phyloP scores from a whole-genome alignment of 2,113 vertebrate species.

The Nyctereutes procyonoides region DNA sequence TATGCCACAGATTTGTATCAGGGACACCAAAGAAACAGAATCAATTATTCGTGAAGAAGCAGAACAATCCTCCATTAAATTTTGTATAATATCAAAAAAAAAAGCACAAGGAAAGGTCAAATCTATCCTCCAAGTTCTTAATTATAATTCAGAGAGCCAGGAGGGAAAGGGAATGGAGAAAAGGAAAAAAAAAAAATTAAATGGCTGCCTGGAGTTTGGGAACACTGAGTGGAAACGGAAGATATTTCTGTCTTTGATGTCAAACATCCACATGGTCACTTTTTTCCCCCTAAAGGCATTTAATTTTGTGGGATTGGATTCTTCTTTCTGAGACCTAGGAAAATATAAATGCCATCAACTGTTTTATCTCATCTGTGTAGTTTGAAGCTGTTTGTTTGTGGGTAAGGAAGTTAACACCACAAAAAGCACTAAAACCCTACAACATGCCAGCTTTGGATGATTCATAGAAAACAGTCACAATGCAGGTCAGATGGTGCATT shows the following conservation, averaged over 20 bases:
- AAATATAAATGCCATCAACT: conserved; percentile 15
- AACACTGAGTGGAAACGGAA: not conserved
- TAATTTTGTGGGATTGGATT: conserved; percentile 40
- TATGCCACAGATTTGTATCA: not conserved
- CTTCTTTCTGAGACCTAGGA: not conserved
- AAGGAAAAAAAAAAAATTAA: not conserved
- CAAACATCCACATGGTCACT: not conserved
- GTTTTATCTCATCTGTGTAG: conserved; percentile 58
- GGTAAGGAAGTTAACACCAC: conserved; percentile 17
- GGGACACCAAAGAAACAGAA: not conserved
- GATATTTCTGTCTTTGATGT: conserved; percentile 49
- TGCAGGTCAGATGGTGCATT: not conserved
- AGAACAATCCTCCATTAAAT: not conserved
- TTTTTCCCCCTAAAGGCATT: conserved; percentile 19
- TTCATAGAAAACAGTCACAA: not conserved
- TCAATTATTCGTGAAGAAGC: conserved; percentile 42
- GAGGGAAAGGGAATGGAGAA: not conserved
- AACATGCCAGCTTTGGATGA: not conserved
- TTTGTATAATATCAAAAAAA: conserved; percentile 30
- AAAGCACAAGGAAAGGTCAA: not conserved
- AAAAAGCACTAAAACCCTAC: not conserved
- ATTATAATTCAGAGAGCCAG: not conserved
- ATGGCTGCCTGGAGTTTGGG: not conserved
- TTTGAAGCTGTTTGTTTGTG: conserved; percentile 45
- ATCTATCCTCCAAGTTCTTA: not conserved